These are phyloP conservation scores for Kuschelorhynchus macadamiae DNA, from an alignment of 2,888 invertebrate species.

Conservation along the genomic window DNA sequence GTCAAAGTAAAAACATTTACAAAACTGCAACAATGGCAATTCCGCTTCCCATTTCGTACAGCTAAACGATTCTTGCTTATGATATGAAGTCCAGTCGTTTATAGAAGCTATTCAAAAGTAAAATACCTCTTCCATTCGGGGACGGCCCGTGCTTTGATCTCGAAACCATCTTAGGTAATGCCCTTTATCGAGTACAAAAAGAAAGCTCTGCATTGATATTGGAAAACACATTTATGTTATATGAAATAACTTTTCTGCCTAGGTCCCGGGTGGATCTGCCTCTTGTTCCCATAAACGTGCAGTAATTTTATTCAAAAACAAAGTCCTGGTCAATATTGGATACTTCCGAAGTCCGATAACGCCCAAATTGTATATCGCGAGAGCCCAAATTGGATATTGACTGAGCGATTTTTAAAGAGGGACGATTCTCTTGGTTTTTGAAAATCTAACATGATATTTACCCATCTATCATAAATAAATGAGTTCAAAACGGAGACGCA, in stretches of 20 bases:
- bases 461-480: no score
- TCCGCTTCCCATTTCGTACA: background rate
- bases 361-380: conserved; percentile 61
- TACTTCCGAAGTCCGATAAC: conserved; percentile 61
- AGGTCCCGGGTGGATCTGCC: conserved; percentile 25
- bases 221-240: conserved; percentile 59
- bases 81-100: conserved; percentile 12
- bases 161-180: conserved; percentile 43
- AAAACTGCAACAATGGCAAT: background rate
- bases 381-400: conserved; percentile 59
- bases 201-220: conserved; percentile 42
- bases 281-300: conserved; percentile 24
- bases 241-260: conserved; percentile 59
- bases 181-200: conserved; percentile 47
- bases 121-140: conserved; percentile 34
- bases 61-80: conserved; percentile 9
- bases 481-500: no score
- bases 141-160: conserved; percentile 37
- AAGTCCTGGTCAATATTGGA: conserved; percentile 59
- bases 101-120: conserved; percentile 31
- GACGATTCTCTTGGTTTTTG: no score
- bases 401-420: background rate
- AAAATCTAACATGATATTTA: no score
- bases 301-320: conserved; percentile 46
- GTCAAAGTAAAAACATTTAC: conserved; percentile 16